Conservation (phyloP, 2,797 vertebrate genomes). For the Poeciliopsis paucimaculata region DNA sequence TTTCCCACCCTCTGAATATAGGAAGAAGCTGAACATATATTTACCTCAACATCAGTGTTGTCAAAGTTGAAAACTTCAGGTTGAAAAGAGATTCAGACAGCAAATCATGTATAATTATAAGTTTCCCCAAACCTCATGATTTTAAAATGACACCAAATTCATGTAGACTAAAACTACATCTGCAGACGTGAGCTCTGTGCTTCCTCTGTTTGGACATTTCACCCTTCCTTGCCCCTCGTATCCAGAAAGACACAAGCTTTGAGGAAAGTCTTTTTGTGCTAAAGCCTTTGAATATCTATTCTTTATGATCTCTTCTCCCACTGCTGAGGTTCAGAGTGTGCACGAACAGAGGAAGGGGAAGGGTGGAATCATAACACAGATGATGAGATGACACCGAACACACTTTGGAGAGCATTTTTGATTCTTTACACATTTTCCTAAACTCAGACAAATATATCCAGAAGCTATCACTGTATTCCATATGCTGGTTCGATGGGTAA, state of each 20-base stretch:
- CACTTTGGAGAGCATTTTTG: constrained; percentile 82
- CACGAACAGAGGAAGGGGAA: constrained; percentile 75
- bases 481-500: constrained; percentile 84
- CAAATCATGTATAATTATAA: constrained; percentile 53
- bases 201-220: constrained; percentile 74
- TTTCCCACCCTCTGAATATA: constrained; percentile 18
- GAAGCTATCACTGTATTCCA: constrained; percentile 82
- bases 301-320: constrained; percentile 83
- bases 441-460: constrained; percentile 87
- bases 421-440: constrained; percentile 83
- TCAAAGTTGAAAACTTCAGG: constrained; percentile 41
- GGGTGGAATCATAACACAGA: constrained; percentile 79
- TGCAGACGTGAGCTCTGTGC: constrained; percentile 60
- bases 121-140: constrained; percentile 23
- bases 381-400: constrained; percentile 83
- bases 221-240: constrained; percentile 65
- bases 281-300: constrained; percentile 82
- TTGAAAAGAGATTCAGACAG: constrained; percentile 20
- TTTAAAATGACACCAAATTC: constrained; percentile 55
- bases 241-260: constrained; percentile 75
- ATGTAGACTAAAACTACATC: constrained; percentile 52
- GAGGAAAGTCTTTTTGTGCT: constrained; percentile 81
- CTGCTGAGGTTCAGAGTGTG: constrained; percentile 79
- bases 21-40: constrained; percentile 23
- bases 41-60: constrained; percentile 28